A percentile compares a stretch with the other conserved stretches of the same genome.
phyloP scores from a whole-genome alignment of 2,113 vertebrate genomes.

The Mus musculus region DNA sequence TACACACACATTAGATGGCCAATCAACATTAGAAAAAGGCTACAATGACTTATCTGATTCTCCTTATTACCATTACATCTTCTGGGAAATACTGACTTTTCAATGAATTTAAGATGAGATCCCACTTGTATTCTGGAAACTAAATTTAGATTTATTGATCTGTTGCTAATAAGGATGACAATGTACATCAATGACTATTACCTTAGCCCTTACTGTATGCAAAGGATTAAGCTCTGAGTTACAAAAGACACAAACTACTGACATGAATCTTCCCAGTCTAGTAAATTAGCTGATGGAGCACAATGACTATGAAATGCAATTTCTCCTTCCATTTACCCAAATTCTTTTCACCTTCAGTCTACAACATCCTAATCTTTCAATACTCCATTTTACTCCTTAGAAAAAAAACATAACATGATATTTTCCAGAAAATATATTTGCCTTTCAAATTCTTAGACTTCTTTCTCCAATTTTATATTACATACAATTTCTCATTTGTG shows the following conservation, averaged over 20 bases:
- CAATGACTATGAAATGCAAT: not conserved
- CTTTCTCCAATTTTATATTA: conserved; percentile 55
- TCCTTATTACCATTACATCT: not conserved
- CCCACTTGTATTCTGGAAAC: not conserved
- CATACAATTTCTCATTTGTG: conserved; percentile 63
- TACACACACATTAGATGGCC: not conserved
- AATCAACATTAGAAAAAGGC: not conserved
- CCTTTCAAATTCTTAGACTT: conserved; percentile 17
- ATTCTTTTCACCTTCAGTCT: not conserved
- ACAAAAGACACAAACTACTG: not conserved
- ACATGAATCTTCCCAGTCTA: not conserved
- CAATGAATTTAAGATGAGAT: conserved; percentile 24
- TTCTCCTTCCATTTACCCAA: not conserved
- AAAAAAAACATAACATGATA: conserved; percentile 24
- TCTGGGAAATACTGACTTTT: conserved; percentile 5
- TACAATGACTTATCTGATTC: not conserved
- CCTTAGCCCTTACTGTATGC: not conserved
- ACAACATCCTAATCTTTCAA: conserved; percentile 38
- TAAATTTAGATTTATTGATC: conserved; percentile 12
- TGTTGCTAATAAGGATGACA: not conserved
- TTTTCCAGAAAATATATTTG: not conserved
- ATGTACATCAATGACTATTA: not conserved
- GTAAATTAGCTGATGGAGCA: not conserved
- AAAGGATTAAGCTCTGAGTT: not conserved
- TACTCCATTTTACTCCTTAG: conserved; percentile 22